Conservation (phyloP, 2,888 invertebrate species). For the Amiota minor region DNA sequence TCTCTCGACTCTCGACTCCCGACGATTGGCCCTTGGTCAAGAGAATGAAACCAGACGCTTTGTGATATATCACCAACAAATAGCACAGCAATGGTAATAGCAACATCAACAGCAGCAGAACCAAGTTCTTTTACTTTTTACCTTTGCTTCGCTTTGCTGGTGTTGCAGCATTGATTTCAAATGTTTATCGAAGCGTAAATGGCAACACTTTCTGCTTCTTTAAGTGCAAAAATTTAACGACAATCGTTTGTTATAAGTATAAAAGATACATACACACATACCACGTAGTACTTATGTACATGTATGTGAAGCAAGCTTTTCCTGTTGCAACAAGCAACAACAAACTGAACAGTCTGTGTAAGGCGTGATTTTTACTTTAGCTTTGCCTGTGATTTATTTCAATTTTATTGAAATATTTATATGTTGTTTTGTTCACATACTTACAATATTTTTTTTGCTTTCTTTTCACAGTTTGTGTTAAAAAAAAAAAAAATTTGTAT, state of each 20-base stretch:
- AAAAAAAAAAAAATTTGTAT: conserved; percentile 19
- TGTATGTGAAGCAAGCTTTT: neutral
- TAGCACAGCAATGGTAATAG: too few species aligned
- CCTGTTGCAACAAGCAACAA: too few species aligned
- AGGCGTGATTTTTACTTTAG: conserved; percentile 15
- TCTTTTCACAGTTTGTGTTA: neutral
- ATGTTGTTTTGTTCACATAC: neutral
- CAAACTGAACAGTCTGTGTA: too few species aligned
- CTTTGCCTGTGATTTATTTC: conserved; percentile 24
- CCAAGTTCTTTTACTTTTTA: neutral
- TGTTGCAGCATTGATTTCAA: conserved; percentile 23
- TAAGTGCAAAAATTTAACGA: conserved; percentile 28
- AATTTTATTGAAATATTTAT: conserved; percentile 26
- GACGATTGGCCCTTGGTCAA: neutral
- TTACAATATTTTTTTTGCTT: conserved; percentile 15
- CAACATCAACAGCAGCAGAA: too few species aligned
- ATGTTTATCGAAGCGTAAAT: conserved; percentile 29
- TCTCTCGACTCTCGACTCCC: neutral
- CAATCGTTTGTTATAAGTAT: conserved; percentile 13
- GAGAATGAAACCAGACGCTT: neutral
- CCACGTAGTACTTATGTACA: neutral
- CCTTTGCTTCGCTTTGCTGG: neutral
- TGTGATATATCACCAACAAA: conserved; percentile 17
- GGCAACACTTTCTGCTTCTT: conserved; percentile 28
- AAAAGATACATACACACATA: neutral